Base-by-base conservation (phyloP, 2,797 vertebrate species). In the Hippoglossus hippoglossus region DNA sequence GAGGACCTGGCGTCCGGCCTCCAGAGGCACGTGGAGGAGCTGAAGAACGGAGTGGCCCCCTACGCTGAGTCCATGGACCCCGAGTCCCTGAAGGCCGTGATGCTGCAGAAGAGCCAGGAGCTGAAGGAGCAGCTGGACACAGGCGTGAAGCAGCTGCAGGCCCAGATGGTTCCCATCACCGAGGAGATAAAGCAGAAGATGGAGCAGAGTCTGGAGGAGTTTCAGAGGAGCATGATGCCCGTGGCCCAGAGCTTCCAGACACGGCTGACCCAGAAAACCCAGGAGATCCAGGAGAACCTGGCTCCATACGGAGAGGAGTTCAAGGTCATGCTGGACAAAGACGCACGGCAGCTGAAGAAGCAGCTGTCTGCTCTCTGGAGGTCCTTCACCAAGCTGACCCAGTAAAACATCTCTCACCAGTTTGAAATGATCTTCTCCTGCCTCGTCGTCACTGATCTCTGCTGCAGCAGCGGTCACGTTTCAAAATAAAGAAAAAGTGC, bases 181-280 rank as follows among this genome's bases (percentile, higher is more conserved):
- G 87, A 93, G 5, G 92, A 94, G 47, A 66, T 94, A 8, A 93
- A 82, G 66, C 55, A 89, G 64, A 94, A 92, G 79, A 49, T 95
- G 66, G 86, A 93, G n/a, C 80, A 89, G 46, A 86, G 87, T 39
- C 34, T 95, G 52, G 79, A 91, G 31, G 85, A 92, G n/a, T 92
- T 94, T 34, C 86, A 92, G 79, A 89, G 36, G 31, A 89, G 41
- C 75, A 70, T 91, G 63, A 46, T 63, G 44, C 93, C 89, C 41
- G 51, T 92, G 75, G 71, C 83, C 22, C 73, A 92, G 75, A 83
- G 31, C 63, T 85, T 94, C 13, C 84, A 93, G 56, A 46, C 13
- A 41, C 82, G 92, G 86, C 53, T 94, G 55, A 67, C 25, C 52
- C 74, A 91, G 73, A 90, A 74, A 18, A 85, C 64, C 64, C 81